phyloP scores from a whole-genome alignment of 2,888 invertebrate genomes.

The Drosophila neutralis region DNA sequence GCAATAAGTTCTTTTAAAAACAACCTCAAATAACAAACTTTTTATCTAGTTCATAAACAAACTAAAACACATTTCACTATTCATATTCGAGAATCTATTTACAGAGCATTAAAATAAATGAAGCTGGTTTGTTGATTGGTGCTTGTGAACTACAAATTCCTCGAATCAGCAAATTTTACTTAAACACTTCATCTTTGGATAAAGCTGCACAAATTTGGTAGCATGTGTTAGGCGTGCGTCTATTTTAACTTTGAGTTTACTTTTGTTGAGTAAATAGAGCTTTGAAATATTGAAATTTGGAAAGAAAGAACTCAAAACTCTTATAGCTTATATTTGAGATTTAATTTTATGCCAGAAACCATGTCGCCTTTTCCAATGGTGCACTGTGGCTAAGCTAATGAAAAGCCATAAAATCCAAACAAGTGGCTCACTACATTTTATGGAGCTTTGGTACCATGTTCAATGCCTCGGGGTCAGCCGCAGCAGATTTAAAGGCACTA shows the following conservation, averaged over 20 bases:
- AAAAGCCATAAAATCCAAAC: slow-evolving; percentile 77
- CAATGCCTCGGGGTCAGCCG: slow-evolving; percentile 45
- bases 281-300: background rate
- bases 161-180: background rate
- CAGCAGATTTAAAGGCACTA: slow-evolving; percentile 76
- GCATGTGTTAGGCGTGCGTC: background rate
- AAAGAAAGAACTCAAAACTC: background rate
- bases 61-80: background rate
- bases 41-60: background rate
- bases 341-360: background rate
- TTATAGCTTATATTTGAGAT: background rate
- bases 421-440: slow-evolving; percentile 72
- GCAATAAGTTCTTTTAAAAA: background rate
- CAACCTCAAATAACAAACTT: background rate
- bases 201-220: no score
- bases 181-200: background rate
- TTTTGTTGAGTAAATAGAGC: background rate
- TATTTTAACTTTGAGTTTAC: background rate
- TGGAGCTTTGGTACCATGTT: slow-evolving; percentile 42
- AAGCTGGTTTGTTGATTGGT: background rate
- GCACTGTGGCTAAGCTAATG: slow-evolving; percentile 58
- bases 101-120: background rate
- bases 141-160: background rate
- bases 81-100: background rate
- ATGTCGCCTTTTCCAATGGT: background rate